phyloP scores from a whole-genome alignment of 1,140 invertebrate species.

The Eupristina koningsbergeri region DNA sequence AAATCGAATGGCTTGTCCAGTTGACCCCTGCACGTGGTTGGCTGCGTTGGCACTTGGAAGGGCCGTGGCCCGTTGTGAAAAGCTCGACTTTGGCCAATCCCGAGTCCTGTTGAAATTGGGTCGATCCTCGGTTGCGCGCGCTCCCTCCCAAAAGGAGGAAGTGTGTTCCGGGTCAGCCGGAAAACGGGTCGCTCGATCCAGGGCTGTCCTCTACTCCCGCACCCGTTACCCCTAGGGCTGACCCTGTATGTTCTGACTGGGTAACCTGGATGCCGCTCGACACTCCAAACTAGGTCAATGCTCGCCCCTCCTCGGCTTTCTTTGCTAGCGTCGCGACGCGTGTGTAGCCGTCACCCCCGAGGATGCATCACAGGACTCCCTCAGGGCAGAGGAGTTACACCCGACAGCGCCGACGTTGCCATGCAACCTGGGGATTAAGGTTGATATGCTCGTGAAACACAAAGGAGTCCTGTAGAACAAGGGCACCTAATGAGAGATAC shows the following conservation, averaged over 20 bases:
- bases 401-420: constrained; percentile 28
- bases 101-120: constrained; percentile 53
- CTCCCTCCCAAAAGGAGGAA: constrained; percentile 51
- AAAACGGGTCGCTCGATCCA: constrained; percentile 72
- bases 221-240: constrained; percentile 57
- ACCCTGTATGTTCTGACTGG: constrained; percentile 56
- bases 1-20: not conserved
- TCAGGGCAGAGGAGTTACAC: not conserved
- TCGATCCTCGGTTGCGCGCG: constrained; percentile 46
- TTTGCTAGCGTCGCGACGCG: constrained; percentile 27
- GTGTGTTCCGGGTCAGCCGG: constrained; percentile 58
- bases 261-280: constrained; percentile 62
- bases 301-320: constrained; percentile 51
- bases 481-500: not conserved
- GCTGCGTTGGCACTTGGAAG: not conserved
- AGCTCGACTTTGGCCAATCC: not conserved
- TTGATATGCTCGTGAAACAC: constrained; percentile 42
- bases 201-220: constrained; percentile 57
- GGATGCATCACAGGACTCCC: constrained; percentile 4
- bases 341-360: constrained; percentile 8
- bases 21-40: not conserved
- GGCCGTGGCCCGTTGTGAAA: constrained; percentile 12
- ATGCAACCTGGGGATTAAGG: constrained; percentile 45
- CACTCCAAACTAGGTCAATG: constrained; percentile 64
- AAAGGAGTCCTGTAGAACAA: not conserved